Evolutionary conservation across 1,140 invertebrate genomes (phyloP).

Genomic region (Drosophila seguyi): DNA sequence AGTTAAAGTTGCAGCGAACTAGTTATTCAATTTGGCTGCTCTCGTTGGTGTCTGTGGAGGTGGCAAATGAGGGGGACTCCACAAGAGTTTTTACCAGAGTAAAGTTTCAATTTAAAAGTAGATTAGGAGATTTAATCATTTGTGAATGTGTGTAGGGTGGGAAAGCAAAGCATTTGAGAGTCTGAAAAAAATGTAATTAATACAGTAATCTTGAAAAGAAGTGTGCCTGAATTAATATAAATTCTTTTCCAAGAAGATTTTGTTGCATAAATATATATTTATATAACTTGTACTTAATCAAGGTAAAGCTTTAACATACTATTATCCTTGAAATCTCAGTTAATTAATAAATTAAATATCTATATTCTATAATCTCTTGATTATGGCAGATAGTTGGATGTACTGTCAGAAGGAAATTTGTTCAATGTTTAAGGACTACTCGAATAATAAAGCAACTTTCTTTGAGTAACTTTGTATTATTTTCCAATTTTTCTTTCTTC

Average conservation of each 20-base stretch:
- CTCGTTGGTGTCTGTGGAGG: background rate
- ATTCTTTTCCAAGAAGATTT: background rate
- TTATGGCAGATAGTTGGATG: background rate
- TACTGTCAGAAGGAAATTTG: background rate
- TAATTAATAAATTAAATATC: too few species aligned
- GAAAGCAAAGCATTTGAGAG: background rate
- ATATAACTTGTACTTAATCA: background rate
- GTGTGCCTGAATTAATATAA: background rate
- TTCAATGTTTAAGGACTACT: background rate
- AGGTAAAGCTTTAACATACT: background rate
- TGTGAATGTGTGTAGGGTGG: background rate
- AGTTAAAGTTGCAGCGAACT: slow-evolving; percentile 22
- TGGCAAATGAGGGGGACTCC: background rate
- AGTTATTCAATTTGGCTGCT: slow-evolving; percentile 29
- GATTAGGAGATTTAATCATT: slow-evolving; percentile 18
- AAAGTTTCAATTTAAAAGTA: slow-evolving; percentile 17
- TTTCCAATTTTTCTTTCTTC: background rate
- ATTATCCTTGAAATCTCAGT: background rate
- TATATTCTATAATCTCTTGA: too few species aligned
- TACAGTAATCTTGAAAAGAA: too few species aligned
- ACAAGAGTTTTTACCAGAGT: background rate
- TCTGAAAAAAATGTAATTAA: too few species aligned
- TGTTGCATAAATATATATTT: background rate
- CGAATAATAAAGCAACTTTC: background rate
- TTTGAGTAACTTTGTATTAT: background rate